phyloP scores from a whole-genome alignment of 2,888 invertebrate species.

The Andrena trimmerana region DNA sequence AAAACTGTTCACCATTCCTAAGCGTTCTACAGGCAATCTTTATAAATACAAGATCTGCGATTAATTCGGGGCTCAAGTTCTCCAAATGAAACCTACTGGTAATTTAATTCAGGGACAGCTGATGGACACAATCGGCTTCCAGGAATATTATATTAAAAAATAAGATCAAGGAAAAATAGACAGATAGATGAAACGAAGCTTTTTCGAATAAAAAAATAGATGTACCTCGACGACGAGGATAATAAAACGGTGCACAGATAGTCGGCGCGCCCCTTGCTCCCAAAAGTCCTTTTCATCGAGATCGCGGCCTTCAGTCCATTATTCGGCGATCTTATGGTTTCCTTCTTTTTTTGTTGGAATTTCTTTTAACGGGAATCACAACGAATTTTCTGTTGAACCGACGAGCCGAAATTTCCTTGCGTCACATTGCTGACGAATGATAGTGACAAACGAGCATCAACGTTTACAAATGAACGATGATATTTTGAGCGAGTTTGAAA shows the following conservation, averaged over 20 bases:
- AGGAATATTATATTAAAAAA: background rate
- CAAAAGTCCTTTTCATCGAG: slow-evolving; percentile 14
- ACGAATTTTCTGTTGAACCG: slow-evolving; percentile 47
- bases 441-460: slow-evolving; percentile 20
- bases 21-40: too few relatives aligned
- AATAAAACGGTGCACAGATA: background rate
- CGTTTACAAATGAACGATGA: slow-evolving; percentile 59
- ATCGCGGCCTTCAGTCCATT: slow-evolving; percentile 12
- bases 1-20: too few relatives aligned
- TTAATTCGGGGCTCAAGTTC: too few relatives aligned
- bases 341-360: background rate
- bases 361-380: slow-evolving; percentile 23
- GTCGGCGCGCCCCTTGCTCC: background rate
- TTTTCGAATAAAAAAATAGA: background rate
- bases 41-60: too few relatives aligned
- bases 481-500: background rate
- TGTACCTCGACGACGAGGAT: slow-evolving; percentile 23
- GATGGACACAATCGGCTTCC: background rate
- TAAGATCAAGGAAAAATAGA: background rate
- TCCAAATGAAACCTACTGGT: too few relatives aligned
- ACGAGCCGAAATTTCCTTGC: slow-evolving; percentile 23
- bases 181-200: too few relatives aligned
- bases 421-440: slow-evolving; percentile 40
- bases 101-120: background rate
- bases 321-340: background rate